Evolutionary conservation across 2,888 invertebrate genomes (phyloP), one percentile per base, ranked within the genome.

Genomic region (Drosophila atripex): DNA sequence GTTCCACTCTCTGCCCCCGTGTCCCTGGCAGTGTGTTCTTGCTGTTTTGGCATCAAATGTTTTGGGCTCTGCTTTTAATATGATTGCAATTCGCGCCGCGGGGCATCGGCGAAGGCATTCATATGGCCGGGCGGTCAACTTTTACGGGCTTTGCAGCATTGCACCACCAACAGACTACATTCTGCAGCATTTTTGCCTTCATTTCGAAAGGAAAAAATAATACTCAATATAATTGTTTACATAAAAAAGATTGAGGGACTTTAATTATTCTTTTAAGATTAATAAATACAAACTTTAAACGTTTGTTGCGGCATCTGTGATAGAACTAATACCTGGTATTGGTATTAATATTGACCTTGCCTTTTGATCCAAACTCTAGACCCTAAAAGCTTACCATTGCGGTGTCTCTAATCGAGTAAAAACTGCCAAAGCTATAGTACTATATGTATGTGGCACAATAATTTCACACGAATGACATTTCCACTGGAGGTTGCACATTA

Each of bases 1-100:
- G 54, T 35, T 35, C 35, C n/a, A n/a, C n/a, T 21, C 35, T 7
- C 41, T 23, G 68, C 23, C 35, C 8, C 51, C 14, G 16, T 71
- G 38, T 69, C 61, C n/a, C 23, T 5, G 28, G 52, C 50, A 41
- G 52, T 61, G 25, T 41, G 55, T 54, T 49, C 53, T 45, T 51
- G 21, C 51, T 61, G 32, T 59, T 59, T 30, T 65, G 57, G 47
- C 55, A 64, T 64, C 64, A 75, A 78, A 64, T 76, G 64, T 64
- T 64, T 68, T 76, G 71, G 59, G 64, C 53, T 53, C 75, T 61
- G 76, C 73, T 80, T 84, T 88, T 86, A 83, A 88, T 89, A 79
- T 79, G 79, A 87, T 84, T 86, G 86, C 89, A 89, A 75, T 85
- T 86, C 76, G 76, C 71, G 83, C 74, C 69, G 77, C 18, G 52